Conservation (phyloP, 2,888 invertebrate genomes). For the Laspeyria flexula region DNA sequence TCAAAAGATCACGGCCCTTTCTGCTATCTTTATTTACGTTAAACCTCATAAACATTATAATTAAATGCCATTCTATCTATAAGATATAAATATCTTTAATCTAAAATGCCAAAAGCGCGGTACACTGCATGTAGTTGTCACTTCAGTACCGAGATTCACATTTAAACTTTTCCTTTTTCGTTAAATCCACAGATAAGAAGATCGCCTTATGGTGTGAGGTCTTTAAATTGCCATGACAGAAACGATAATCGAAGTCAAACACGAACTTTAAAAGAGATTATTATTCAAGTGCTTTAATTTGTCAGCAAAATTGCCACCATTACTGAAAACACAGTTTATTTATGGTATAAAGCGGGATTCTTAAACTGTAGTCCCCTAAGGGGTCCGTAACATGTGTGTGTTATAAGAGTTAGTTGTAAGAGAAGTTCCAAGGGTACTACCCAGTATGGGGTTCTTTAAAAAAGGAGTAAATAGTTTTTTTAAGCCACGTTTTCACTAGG, state of each 20-base stretch:
- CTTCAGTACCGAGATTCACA: too few relatives aligned
- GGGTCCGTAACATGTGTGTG: too few relatives aligned
- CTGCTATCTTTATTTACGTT: too few relatives aligned
- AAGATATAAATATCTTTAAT: not conserved
- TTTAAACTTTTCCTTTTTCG: not conserved
- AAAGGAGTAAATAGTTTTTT: too few relatives aligned
- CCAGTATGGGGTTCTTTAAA: too few relatives aligned
- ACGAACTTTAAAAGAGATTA: constrained; percentile 17
- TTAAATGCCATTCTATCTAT: too few relatives aligned
- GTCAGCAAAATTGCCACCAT: constrained; percentile 29
- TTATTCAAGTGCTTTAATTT: constrained; percentile 24
- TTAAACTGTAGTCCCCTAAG: too few relatives aligned
- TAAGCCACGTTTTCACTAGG: too few relatives aligned
- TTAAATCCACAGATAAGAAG: not conserved
- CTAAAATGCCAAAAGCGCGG: not conserved
- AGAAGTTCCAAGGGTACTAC: too few relatives aligned
- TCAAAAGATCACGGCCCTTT: too few relatives aligned
- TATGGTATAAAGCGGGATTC: constrained; percentile 3
- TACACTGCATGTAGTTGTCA: not conserved
- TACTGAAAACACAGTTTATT: constrained; percentile 19
- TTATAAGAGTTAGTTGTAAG: too few relatives aligned
- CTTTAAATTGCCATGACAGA: constrained; percentile 5
- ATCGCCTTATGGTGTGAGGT: not conserved
- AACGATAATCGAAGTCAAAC: constrained; percentile 9
- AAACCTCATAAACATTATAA: too few relatives aligned